These are phyloP conservation scores for Oreochromis tanganicae DNA, from an alignment of 2,113 vertebrate genomes.

Conservation along the genomic window DNA sequence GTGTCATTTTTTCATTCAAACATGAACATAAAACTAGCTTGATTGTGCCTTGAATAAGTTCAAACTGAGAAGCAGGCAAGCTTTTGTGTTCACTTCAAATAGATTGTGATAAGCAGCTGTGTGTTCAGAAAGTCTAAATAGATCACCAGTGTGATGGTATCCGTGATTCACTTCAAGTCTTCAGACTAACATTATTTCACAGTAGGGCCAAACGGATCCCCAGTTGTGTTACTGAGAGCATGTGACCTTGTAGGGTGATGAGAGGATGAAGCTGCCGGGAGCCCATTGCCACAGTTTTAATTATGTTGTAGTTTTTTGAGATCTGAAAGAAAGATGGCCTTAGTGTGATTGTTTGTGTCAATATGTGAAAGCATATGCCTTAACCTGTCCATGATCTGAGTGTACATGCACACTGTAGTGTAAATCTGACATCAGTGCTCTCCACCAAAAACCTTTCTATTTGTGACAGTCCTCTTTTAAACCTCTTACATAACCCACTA, in stretches of 20 bases:
- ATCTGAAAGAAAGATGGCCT: background rate
- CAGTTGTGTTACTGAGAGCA: conserved; percentile 24
- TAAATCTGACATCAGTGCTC: conserved; percentile 6
- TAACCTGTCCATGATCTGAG: conserved; percentile 13
- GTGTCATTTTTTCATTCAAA: background rate
- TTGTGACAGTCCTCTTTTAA: conserved; percentile 34
- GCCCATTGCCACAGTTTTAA: conserved; percentile 53
- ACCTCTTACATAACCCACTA: conserved; percentile 45
- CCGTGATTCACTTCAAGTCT: conserved; percentile 22
- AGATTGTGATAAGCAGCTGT: conserved; percentile 10
- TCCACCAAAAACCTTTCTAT: conserved; percentile 13
- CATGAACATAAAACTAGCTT: conserved; percentile 3
- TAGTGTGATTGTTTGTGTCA: background rate
- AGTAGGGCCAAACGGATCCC: background rate
- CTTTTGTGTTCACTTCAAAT: conserved; percentile 36
- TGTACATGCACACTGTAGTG: background rate
- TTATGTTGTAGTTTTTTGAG: conserved; percentile 33
- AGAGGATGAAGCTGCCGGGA: conserved; percentile 30
- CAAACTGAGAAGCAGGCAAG: background rate
- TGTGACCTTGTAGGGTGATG: conserved; percentile 59
- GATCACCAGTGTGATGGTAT: background rate
- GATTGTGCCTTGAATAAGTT: conserved; percentile 1
- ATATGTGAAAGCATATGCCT: background rate
- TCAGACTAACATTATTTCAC: conserved; percentile 3
- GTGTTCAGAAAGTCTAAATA: conserved; percentile 24